These are phyloP conservation scores for Alosa alosa DNA, from an alignment of 2,113 vertebrate species.

Conservation along the genomic window DNA sequence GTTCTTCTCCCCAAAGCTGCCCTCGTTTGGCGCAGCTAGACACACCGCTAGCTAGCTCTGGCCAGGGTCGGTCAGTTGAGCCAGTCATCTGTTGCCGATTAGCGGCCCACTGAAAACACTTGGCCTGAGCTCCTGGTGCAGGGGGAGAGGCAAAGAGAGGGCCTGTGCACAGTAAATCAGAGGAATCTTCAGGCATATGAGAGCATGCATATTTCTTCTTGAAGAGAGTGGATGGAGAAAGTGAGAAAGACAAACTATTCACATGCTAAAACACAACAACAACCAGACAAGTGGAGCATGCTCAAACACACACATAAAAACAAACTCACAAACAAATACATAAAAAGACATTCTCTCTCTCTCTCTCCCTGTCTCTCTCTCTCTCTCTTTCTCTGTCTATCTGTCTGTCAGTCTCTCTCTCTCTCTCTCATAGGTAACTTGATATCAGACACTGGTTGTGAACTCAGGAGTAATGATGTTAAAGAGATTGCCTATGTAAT, in stretches of 20 bases:
- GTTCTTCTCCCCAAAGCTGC: neutral
- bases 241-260: neutral
- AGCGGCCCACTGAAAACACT: constrained; percentile 40
- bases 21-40: neutral
- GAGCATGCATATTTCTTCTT: constrained; percentile 40
- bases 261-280: neutral
- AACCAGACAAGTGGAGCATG: neutral
- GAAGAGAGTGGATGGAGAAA: neutral
- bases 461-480: neutral
- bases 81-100: constrained; percentile 64
- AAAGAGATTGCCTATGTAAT: neutral
- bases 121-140: constrained; percentile 29
- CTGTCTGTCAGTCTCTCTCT: neutral
- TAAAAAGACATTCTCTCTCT: neutral
- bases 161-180: constrained; percentile 47
- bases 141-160: constrained; percentile 12
- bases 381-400: neutral
- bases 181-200: constrained; percentile 33
- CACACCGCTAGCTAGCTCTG: neutral
- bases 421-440: neutral
- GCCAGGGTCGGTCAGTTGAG: constrained; percentile 48
- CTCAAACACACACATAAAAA: neutral
- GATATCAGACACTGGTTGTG: neutral
- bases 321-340: neutral
- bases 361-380: too few relatives aligned